Base-by-base conservation (phyloP, 1,140 invertebrate species). In the Venturia canescens region DNA sequence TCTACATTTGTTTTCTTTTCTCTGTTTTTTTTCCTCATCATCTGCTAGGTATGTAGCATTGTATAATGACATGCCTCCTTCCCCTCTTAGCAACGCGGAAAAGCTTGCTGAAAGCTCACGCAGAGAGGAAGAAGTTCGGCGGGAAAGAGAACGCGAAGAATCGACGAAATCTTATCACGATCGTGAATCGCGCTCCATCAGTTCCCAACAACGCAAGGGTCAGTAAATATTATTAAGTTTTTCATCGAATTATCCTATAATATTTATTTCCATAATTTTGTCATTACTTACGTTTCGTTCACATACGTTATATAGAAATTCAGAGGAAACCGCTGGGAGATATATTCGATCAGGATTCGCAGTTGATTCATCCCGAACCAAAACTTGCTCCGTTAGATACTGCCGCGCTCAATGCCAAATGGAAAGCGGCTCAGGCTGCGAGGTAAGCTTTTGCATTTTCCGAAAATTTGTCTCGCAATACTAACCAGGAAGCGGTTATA, bases 61-160 rank as follows among this genome's bases (percentile, higher is more conserved):
- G 87, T 91, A 87, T 92, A 91, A 92, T 92, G 87, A 92, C 85
- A 91, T 91, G 85, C 84, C 88, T 91, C 84, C 88, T 91, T 92
- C 89, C 88, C 89, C 89, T 88, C 89, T 89, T 91, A 92, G 90
- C 87, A 92, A 89, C 84, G 87, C 90, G 79, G 91, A 92, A 79
- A 92, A 92, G 84, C 85, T 90, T 53, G 86, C 88, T 34, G 91
- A 92, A 53, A 88, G 85, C 78, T 86, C 88, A 15, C 89, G 89
- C 34, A 87, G 90, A 27, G 91, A 91, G 79, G 89, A 92, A 78
- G 89, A 93, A 84, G 84, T 90, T 71, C 86, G 91, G 63, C 86
- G 92, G 85, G 76, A 85, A 79, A 83, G 89, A 79, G 89, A 90
- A 70, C 88, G 91, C 84, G 89, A 91, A 75, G 89, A 90, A 26